These are phyloP conservation scores for Apamea anceps DNA, from an alignment of 2,888 invertebrate genomes.

Conservation along the genomic window DNA sequence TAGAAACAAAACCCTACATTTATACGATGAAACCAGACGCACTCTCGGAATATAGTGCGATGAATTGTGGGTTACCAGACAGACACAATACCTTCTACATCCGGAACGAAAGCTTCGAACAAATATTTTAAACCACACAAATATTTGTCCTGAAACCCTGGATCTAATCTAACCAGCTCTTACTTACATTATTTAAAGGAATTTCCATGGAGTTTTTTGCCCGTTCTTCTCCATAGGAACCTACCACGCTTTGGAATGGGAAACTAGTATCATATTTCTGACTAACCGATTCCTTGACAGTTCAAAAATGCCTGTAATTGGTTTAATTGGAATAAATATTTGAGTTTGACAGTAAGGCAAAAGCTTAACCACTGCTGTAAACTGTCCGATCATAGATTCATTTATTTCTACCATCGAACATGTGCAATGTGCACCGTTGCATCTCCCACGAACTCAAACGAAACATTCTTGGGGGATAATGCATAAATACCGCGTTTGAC, in stretches of 20 bases:
- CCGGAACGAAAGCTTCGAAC: not conserved
- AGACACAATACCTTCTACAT: not conserved
- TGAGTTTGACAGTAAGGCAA: not conserved
- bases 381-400: not conserved
- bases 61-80: not conserved
- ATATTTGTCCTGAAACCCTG: not conserved
- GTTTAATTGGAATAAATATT: not conserved
- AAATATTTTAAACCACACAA: not conserved
- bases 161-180: not conserved
- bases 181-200: not conserved
- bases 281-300: not conserved
- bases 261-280: not conserved
- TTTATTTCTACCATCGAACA: not conserved
- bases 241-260: not conserved
- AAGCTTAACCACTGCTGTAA: not conserved
- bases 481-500: slow-evolving; percentile 36
- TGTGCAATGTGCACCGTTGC: slow-evolving; percentile 22
- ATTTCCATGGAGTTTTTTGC: not conserved
- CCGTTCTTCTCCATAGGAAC: not conserved
- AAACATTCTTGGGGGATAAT: slow-evolving; percentile 50
- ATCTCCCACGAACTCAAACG: slow-evolving; percentile 50
- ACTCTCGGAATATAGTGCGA: not conserved
- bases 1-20: not conserved
- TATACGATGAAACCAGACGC: not conserved
- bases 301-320: not conserved